phyloP scores from a whole-genome alignment of 2,888 invertebrate genomes.

The Clepsis dumicolana region DNA sequence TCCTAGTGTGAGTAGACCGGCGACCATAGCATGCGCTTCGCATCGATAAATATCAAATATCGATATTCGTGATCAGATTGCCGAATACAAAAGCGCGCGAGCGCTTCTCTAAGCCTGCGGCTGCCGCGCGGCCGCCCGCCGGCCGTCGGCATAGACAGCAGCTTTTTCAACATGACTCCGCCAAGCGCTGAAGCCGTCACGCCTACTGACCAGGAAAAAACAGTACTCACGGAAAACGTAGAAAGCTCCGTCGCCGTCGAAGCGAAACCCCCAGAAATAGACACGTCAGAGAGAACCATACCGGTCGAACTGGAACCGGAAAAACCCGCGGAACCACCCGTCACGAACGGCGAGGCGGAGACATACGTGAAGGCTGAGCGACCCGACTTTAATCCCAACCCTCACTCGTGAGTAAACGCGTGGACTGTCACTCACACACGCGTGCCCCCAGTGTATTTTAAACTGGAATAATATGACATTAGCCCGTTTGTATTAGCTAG shows the following conservation, averaged over 20 bases:
- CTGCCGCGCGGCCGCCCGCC: conserved; percentile 79
- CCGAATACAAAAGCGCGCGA: conserved; percentile 79
- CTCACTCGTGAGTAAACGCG: conserved; percentile 83
- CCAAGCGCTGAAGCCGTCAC: conserved; percentile 79
- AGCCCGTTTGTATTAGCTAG: not conserved
- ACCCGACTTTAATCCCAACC: conserved; percentile 78
- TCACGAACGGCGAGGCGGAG: conserved; percentile 48
- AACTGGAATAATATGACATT: conserved; percentile 10
- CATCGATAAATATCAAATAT: conserved; percentile 45
- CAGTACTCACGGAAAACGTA: conserved; percentile 52
- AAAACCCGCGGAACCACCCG: conserved; percentile 12
- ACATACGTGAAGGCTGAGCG: conserved; percentile 67
- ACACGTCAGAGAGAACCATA: conserved; percentile 39
- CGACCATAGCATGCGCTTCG: conserved; percentile 42
- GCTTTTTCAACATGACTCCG: conserved; percentile 79
- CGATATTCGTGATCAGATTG: conserved; percentile 75
- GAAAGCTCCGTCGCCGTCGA: conserved; percentile 46
- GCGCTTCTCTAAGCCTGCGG: conserved; percentile 76
- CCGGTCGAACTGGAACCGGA: conserved; percentile 46
- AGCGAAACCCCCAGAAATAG: conserved; percentile 43
- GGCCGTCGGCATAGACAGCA: conserved; percentile 70
- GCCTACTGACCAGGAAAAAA: conserved; percentile 57
- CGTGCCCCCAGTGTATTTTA: conserved; percentile 54
- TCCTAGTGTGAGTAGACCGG: conserved; percentile 43
- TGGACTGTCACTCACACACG: conserved; percentile 61